These are phyloP conservation scores for Propsilocerus akamusi DNA, from an alignment of 1,140 invertebrate species.

Conservation along the genomic window DNA sequence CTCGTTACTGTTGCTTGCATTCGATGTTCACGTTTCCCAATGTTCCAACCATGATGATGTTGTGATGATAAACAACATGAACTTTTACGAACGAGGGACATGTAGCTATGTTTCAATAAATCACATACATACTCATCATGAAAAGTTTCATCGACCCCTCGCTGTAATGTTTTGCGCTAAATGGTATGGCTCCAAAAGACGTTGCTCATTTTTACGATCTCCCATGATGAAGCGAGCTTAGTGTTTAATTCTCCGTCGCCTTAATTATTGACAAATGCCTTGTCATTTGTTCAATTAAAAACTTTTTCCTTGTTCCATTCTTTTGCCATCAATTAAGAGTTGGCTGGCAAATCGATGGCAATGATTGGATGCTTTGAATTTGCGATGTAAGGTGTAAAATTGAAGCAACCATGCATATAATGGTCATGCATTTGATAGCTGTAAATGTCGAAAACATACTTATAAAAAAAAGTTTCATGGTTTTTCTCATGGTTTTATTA, in stretches of 20 bases:
- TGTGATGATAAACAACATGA: background rate
- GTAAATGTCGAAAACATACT: background rate
- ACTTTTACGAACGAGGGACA: background rate
- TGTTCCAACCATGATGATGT: background rate
- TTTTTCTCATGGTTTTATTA: background rate
- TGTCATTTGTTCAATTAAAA: conserved; percentile 3
- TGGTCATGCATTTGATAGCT: too few species aligned
- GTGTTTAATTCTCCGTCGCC: background rate
- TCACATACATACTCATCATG: background rate
- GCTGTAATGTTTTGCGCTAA: too few species aligned
- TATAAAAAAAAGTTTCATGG: background rate
- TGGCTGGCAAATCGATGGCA: too few species aligned
- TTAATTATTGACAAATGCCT: conserved; percentile 4
- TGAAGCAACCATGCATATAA: too few species aligned
- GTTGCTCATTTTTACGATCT: too few species aligned
- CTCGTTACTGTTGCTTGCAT: background rate
- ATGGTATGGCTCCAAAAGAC: too few species aligned
- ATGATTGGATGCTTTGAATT: too few species aligned
- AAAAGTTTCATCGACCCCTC: background rate
- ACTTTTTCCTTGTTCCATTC: background rate
- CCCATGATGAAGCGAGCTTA: too few species aligned
- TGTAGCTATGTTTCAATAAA: background rate
- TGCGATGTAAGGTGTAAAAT: too few species aligned
- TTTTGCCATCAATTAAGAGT: background rate
- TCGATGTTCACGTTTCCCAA: background rate